Evolutionary conservation across 2,888 invertebrate species (phyloP), one percentile per base, ranked within the genome.

Genomic region (Resseliella maxima): DNA sequence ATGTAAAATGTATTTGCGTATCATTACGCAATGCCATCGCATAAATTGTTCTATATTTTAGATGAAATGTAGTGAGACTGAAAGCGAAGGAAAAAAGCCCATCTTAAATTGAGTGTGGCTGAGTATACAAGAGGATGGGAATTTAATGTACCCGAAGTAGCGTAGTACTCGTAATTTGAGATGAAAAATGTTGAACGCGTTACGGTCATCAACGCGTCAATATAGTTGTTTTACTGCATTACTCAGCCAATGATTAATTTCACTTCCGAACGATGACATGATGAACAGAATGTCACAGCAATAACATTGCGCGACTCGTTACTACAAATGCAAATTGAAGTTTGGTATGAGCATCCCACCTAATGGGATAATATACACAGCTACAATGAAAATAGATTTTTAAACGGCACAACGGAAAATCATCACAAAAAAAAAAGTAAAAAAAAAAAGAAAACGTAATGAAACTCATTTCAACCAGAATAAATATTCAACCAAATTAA

Each of bases 311-410:
- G 72, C 15, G 0, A 24, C 59, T 8, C 5, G 50, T 18, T 8
- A 18, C 50, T 50, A n/a, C 59, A 59, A 59, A 72, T 72, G 72
- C 72, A 72, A 72, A 72, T 72, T 72, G n/a, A 5, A 72, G 31
- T n/a, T 10, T 8, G 31, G 31, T 18, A 35, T 72, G 31, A 72
- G 72, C 31, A 18, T 12, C 12, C 31, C 35, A 72, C 18, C 31
- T 72, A 72, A 72, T 72, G 72, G 35, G 72, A 72, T 31, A 72
- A 72, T 72, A 31, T 72, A 72, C n/a, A n/a, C 31, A 31, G 72
- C 35, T 31, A 72, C 27, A 72, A 12, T 72, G 31, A 72, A 31
- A 72, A 72, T 72, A 72, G 72, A 72, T 72, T 72, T 31, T 72
- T 35, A 72, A 72, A 72, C 35, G 31, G 35, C 72, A 72, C n/a